phyloP scores from a whole-genome alignment of 2,888 invertebrate species.

The Tribolium freemani region DNA sequence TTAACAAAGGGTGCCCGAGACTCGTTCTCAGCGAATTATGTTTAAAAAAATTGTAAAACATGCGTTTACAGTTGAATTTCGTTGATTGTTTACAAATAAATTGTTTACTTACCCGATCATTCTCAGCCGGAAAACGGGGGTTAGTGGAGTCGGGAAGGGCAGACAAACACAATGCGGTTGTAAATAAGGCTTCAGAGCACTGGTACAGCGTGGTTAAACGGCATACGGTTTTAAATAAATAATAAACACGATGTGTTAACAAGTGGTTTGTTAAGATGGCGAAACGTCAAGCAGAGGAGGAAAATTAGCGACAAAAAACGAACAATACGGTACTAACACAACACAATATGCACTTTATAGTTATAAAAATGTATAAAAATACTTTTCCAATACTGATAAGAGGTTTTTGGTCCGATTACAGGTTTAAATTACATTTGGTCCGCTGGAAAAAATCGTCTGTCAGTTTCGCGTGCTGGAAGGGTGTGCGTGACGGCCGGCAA shows the following conservation, averaged over 20 bases:
- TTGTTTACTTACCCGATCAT: constrained; percentile 60
- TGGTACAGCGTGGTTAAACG: constrained; percentile 46
- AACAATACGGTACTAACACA: constrained; percentile 59
- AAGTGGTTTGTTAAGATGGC: constrained; percentile 69
- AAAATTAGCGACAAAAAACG: constrained; percentile 57
- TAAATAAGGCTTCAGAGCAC: constrained; percentile 50
- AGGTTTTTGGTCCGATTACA: constrained; percentile 65
- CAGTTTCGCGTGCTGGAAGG: constrained; percentile 63
- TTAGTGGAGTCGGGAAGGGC: constrained; percentile 43
- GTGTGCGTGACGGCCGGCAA: constrained; percentile 63
- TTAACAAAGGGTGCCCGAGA: not conserved
- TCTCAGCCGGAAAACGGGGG: constrained; percentile 49
- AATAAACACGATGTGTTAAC: constrained; percentile 65
- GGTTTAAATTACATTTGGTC: constrained; percentile 65
- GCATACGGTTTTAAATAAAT: constrained; percentile 56
- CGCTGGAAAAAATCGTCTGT: constrained; percentile 67
- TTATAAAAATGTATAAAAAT: constrained; percentile 65
- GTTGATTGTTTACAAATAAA: constrained; percentile 38
- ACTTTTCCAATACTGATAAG: constrained; percentile 64
- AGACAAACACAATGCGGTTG: constrained; percentile 51
- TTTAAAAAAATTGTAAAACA: constrained; percentile 16
- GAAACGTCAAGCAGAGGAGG: constrained; percentile 61
- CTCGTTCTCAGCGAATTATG: too few relatives aligned
- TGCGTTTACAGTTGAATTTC: not conserved
- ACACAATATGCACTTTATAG: constrained; percentile 59